These are phyloP conservation scores for Porites divaricata DNA, from an alignment of 92 coral and sea anemone genomes.

Conservation along the genomic window DNA sequence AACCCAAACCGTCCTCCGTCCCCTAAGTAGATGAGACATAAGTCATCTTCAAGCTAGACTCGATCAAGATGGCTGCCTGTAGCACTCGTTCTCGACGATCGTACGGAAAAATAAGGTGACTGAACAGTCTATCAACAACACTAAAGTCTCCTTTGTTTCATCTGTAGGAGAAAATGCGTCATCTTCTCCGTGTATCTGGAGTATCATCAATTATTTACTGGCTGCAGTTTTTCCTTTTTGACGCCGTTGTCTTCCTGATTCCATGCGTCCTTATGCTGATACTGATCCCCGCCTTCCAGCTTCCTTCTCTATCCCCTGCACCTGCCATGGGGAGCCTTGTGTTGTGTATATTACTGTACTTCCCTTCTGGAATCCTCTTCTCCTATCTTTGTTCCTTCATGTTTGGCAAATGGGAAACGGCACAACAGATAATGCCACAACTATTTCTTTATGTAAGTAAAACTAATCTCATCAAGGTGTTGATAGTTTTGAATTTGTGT, in stretches of 20 bases:
- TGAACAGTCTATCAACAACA: too few species aligned
- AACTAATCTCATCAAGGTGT: background rate
- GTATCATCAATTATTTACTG: constrained; percentile 76
- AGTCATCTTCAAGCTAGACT: too few species aligned
- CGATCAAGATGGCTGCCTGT: too few species aligned
- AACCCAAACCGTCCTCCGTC: too few species aligned
- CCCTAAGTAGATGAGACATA: too few species aligned
- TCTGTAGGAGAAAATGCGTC: constrained; percentile 68
- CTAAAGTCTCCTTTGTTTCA: background rate
- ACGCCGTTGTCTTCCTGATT: constrained; percentile 64
- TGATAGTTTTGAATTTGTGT: background rate
- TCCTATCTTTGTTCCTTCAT: constrained; percentile 72
- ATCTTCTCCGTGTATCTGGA: constrained; percentile 84
- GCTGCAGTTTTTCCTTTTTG: constrained; percentile 70
- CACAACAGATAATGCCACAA: constrained; percentile 68
- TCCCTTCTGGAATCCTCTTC: constrained; percentile 69
- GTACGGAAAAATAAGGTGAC: too few species aligned
- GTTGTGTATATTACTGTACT: constrained; percentile 65
- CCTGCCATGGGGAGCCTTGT: constrained; percentile 87
- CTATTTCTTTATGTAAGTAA: constrained; percentile 57
- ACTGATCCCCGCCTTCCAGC: constrained; percentile 70
- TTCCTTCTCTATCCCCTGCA: constrained; percentile 69
- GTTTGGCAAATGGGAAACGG: constrained; percentile 85
- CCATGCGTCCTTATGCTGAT: constrained; percentile 74
- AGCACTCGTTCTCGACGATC: too few species aligned